Percentiles rank a stretch among this genome's conserved stretches.
Evolutionary conservation across 2,888 invertebrate genomes (phyloP).

Genomic region (Plebejus argus): DNA sequence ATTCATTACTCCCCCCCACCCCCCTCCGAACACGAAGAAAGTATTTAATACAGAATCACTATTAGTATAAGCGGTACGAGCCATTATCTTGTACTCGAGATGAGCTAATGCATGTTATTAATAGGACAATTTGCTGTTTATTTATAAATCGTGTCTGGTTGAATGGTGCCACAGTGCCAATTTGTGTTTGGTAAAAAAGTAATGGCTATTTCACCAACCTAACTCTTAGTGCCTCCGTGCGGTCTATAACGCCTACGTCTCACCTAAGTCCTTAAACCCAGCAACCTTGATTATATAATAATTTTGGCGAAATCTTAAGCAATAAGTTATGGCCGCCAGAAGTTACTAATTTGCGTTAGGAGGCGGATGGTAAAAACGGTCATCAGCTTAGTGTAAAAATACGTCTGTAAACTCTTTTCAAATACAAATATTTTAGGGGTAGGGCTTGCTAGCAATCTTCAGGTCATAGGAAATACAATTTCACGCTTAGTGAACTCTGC

Average conservation of each 20-base stretch:
- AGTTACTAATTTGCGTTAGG: no score
- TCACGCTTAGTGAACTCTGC: conserved; percentile 7
- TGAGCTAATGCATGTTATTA: conserved; percentile 36
- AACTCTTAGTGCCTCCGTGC: not conserved
- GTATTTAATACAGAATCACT: conserved; percentile 57
- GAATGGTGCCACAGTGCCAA: not conserved
- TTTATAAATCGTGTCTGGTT: conserved; percentile 9
- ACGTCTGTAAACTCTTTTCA: no score
- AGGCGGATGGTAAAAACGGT: no score
- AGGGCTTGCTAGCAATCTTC: not conserved
- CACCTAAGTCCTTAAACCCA: no score
- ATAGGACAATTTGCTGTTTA: conserved; percentile 25
- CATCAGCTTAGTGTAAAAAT: no score
- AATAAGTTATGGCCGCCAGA: no score
- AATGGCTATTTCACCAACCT: not conserved
- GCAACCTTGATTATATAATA: no score
- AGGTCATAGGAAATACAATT: conserved; percentile 4
- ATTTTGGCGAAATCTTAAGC: no score
- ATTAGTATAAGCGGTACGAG: conserved; percentile 45
- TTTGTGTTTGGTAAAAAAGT: not conserved
- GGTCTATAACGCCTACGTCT: not conserved
- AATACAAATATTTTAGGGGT: not conserved
- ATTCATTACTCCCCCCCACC: conserved; percentile 60
- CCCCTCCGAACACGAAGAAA: conserved; percentile 54
- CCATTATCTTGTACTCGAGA: conserved; percentile 40